Evolutionary conservation across 2,113 vertebrate genomes (phyloP), one percentile per base, ranked within the genome.

Genomic region (Alaudala cheleensis): DNA sequence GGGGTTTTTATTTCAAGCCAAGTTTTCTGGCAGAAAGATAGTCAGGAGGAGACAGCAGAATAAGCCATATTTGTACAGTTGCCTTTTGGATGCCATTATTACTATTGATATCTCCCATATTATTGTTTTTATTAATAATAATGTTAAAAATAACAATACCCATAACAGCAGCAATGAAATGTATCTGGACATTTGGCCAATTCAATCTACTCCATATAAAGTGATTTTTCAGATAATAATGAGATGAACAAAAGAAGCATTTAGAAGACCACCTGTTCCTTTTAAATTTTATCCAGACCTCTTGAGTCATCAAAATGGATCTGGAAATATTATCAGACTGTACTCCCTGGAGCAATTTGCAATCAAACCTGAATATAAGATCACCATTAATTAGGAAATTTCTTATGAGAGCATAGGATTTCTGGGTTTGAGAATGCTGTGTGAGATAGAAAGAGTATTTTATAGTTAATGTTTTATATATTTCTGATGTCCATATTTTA

Each of bases 281-380:
- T 90, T 73, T 47, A 57, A 90, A 86, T 65, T 51, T 86, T 81
- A 70, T 88, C 72, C 94, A 92, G 90, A 90, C 34, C 39, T 66
- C 54, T 78, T 50, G 88, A 97, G 79, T 81, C 82, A 95, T 83
- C 90, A 90, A 67, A 90, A 92, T 53, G 28, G 26, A 34, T 80
- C 81, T 0, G 2, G 86, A 88, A 94, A 82, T 88, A 42, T 61
- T 67, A 60, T 45, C n/a, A 74, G 50, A 88, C 69, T 33, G 42
- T 50, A 28, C 25, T 65, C 81, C 39, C 37, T 49, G 28, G 66
- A 17, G 15, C 37, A 86, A 56, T 90, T 81, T 86, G 42, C 56
- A 90, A 58, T 69, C 67, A 86, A 9, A 65, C 39, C 34, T 86
- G 47, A 72, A 70, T 31, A 18, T 15, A 66, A 12, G 23, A 69